Base-by-base conservation (phyloP, 2,797 vertebrate species). In the Enoplosus armatus region DNA sequence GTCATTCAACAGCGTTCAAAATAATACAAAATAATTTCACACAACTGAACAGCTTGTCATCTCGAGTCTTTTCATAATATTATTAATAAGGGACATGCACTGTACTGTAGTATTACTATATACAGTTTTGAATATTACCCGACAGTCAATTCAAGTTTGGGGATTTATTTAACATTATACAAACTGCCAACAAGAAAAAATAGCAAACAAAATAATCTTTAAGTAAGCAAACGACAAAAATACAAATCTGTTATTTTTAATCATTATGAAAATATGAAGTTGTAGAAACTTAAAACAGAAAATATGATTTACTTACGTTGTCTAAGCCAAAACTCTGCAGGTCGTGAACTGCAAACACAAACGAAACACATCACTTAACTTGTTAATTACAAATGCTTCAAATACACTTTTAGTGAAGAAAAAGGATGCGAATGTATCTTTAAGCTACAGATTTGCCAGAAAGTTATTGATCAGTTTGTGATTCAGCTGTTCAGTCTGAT, bases 241-340 rank as follows among this genome's bases (percentile, higher is more conserved):
- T 8, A 18, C 2, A 41, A 18, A 29, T 29, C 7, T 1, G 4
- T 47, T 24, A 3, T 43, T 16, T 43, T 43, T 1, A 1, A 16
- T 6, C n/a, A 9, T 7, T 33, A 6, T 31, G 0, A 8, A 24
- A 62, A 35, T 2, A 37, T 0, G 1, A 56, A 16, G 5, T 24
- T 20, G 5, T 8, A 54, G 6, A 14, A 50, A 43, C 24, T 54
- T 22, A 12, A 12, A 72, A 16, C 0, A n/a, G 6, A 53, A 67
- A 43, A n/a, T 15, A 24, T 18, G 24, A 80, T 26, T 24, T 84
- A 97, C 98, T 93, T 93, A 99, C 98, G 8, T 98, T 99, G 91
- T 99, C 98, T 15, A 99, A 95, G 86, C 98, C 98, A 4, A 99
- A 99, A 89, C 98, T 99, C 95, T 99, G 98, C 71, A 99, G 93